Evolutionary conservation across 1,140 invertebrate genomes (phyloP).

Genomic region (Drusus annulatus): DNA sequence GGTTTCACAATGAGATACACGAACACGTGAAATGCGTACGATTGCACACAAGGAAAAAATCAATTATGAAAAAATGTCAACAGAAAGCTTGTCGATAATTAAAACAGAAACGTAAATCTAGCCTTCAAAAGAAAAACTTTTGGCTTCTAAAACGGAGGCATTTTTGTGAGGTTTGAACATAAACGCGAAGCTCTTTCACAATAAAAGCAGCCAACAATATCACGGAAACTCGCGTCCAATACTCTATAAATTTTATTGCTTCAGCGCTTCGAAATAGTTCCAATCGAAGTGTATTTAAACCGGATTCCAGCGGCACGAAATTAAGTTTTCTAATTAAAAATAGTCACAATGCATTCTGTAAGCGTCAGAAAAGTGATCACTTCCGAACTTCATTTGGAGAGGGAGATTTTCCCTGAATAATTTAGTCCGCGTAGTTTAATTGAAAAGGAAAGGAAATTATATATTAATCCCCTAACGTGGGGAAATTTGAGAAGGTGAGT

Average conservation of each 20-base stretch:
- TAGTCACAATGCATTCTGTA: conserved; percentile 6
- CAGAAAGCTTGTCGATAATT: no score
- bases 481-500: background rate
- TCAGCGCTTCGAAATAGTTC: background rate
- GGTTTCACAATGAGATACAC: no score
- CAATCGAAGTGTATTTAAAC: conserved; percentile 10
- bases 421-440: background rate
- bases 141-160: no score
- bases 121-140: no score
- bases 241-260: conserved; percentile 5
- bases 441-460: conserved; percentile 17
- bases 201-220: no score
- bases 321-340: conserved; percentile 37
- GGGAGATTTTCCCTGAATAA: background rate
- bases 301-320: background rate
- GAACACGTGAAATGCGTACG: no score
- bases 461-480: background rate
- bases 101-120: no score
- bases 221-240: background rate
- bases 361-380: conserved; percentile 10
- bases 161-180: no score
- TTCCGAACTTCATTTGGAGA: background rate
- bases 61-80: no score
- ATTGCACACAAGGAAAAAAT: no score
- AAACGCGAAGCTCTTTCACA: no score